Evolutionary conservation across 2,888 invertebrate species (phyloP), one percentile per base, ranked within the genome.

Genomic region (Drosophila mercatorum): DNA sequence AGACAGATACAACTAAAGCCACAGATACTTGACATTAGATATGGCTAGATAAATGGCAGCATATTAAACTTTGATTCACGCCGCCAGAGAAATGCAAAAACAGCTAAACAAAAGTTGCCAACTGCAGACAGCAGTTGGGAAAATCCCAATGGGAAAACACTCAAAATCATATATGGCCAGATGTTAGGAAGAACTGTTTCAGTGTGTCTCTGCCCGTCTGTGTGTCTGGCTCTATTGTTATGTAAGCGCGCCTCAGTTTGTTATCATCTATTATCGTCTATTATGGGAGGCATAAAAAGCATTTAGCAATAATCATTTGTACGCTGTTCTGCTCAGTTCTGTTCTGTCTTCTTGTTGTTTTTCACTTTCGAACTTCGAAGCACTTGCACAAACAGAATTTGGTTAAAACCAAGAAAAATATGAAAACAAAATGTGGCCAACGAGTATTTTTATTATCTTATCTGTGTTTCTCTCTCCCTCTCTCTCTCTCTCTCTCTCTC

Each of bases 351-450:
- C 61, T 53, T 47, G 44, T 53, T 55, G 47, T 58, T 59, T 46
- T 75, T 59, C 65, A 52, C 76, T 56, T 65, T 64, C 47, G 34
- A 65, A 43, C 12, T 36, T 57, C 49, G 46, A 5, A 44, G 66
- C 77, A 78, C 67, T 79, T 78, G 77, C 44, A 64, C 70, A 78
- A 78, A 78, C 52, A 78, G 26, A 53, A 43, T 22, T 51, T 73
- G 65, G 74, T 61, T 65, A 66, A 78, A 77, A 49, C 53, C 60
- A 26, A n/a, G 44, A 58, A 46, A 57, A 44, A 22, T 31, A 12
- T 43, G 12, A 36, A 34, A 57, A 36, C 31, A 43, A 56, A 60
- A 56, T 40, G 58, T 75, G 70, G 61, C 31, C 55, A 72, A 68
- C 53, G 7, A 62, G 59, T 78, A 51, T 34, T 56, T 28, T 22